Conservation (phyloP, 2,888 invertebrate species). For the Eudasyphora cyanicolor region DNA sequence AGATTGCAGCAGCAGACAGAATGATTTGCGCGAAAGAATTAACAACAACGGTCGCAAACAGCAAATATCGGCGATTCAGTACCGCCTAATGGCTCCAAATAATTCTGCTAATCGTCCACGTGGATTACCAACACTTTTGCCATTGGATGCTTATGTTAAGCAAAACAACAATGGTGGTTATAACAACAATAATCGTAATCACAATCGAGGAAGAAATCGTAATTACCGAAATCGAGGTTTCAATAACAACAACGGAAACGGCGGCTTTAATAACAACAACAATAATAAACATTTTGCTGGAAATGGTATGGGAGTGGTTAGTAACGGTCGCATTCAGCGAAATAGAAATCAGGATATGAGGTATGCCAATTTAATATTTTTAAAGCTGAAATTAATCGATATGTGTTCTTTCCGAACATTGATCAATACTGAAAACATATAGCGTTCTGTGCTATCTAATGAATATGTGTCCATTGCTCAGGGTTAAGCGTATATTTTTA, state of each 20-base stretch:
- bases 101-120: conserved; percentile 68
- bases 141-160: conserved; percentile 50
- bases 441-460: too few relatives aligned
- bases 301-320: conserved; percentile 3
- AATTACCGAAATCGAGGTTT: conserved; percentile 39
- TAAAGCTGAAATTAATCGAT: too few relatives aligned
- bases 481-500: too few relatives aligned
- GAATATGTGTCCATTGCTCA: too few relatives aligned
- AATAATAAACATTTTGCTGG: conserved; percentile 2
- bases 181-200: conserved; percentile 29
- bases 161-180: conserved; percentile 38
- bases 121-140: conserved; percentile 70
- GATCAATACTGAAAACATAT: too few relatives aligned
- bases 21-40: conserved; percentile 65
- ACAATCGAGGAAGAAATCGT: background rate
- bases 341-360: conserved; percentile 56
- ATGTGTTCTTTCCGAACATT: too few relatives aligned
- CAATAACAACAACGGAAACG: conserved; percentile 13
- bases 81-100: conserved; percentile 68
- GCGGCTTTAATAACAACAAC: conserved; percentile 17
- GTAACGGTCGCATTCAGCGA: conserved; percentile 64
- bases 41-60: conserved; percentile 11
- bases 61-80: conserved; percentile 48
- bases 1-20: conserved; percentile 34
- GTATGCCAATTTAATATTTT: too few relatives aligned